Base-by-base conservation (phyloP, 2,797 vertebrate species). In the Hippoglossus hippoglossus region DNA sequence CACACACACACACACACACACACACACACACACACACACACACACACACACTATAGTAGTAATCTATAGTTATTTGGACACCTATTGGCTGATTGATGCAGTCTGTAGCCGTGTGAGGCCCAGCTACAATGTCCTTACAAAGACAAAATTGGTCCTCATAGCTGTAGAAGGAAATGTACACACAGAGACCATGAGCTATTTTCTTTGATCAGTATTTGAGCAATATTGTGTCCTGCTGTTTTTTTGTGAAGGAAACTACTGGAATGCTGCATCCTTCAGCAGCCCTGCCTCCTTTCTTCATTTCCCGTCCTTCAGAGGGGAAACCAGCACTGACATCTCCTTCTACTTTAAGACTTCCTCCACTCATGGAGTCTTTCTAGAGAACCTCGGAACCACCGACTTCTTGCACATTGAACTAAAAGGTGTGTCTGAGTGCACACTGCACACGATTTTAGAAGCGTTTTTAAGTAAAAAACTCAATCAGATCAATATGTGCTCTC, bases 261-360 rank as follows among this genome's bases (percentile, higher is more conserved):
- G 97, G 98, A 99, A 98, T 0, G 96, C 96, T 0, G 98, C 97
- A 0, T 98, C 97, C 9, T 99, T 99, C 22, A 91, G 89, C 55
- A 97, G 96, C 21, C 97, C 96, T 0, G 96, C 97, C 1, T 97
- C 98, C 61, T 96, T 93, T 87, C 95, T 99, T 53, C 96, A 98
- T 83, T 98, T 99, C 87, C 95, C 96, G 0, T 96, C 96, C 16
- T 95, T 97, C 71, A 94, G 95, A 93, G 96, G 93, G 12, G 96
- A 98, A 85, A 96, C 93, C 46, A 98, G 97, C 0, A 96, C 95
- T 0, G 98, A 99, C 80, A 96, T 99, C 77, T 98, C 97, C 49
- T 99, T 99, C 93, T 99, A 98, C 91, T 99, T 99, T 86, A 99
- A 98, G 89, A 99, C 97, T 0, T 95, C 97, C 0, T 96, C 96